Conservation (phyloP, 2,797 vertebrate genomes). For the Paedocypris micromegethes region DNA sequence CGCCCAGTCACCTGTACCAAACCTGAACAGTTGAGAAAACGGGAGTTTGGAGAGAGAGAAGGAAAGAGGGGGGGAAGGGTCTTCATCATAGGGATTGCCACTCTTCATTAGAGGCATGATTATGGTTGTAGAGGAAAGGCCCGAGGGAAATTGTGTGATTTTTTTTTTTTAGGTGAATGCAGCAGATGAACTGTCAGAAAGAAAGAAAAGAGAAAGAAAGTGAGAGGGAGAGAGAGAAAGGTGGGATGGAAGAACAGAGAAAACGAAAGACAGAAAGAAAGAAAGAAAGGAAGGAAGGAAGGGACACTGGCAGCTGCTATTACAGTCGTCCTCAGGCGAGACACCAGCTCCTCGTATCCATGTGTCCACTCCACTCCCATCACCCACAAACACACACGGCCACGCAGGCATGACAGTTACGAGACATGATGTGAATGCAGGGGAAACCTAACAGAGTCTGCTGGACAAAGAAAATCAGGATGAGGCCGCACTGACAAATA, state of each 20-base stretch:
- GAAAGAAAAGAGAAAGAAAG: neutral
- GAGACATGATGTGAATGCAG: slow-evolving; percentile 44
- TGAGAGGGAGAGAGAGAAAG: neutral
- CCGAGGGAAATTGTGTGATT: slow-evolving; percentile 27
- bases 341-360: slow-evolving; percentile 42
- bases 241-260: neutral
- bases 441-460: slow-evolving; percentile 31
- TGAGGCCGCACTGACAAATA: slow-evolving; percentile 22
- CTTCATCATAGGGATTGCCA: slow-evolving; percentile 46
- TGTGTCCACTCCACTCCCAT: slow-evolving; percentile 45
- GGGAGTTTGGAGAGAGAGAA: slow-evolving; percentile 11
- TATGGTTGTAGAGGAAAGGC: slow-evolving; percentile 40
- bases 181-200: slow-evolving; percentile 16
- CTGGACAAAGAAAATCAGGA: slow-evolving; percentile 22
- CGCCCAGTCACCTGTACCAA: slow-evolving; percentile 28
- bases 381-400: slow-evolving; percentile 43
- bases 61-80: slow-evolving; percentile 23
- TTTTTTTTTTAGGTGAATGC: slow-evolving; percentile 30
- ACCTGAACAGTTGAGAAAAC: slow-evolving; percentile 24
- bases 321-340: slow-evolving; percentile 45
- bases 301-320: slow-evolving; percentile 35
- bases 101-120: slow-evolving; percentile 48
- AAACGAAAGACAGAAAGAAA: neutral
- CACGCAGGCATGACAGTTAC: slow-evolving; percentile 37
- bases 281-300: slow-evolving; percentile 9